Evolutionary conservation across 2,888 invertebrate genomes (phyloP), one percentile per base, ranked within the genome.

Genomic region (Saturnia japonica): DNA sequence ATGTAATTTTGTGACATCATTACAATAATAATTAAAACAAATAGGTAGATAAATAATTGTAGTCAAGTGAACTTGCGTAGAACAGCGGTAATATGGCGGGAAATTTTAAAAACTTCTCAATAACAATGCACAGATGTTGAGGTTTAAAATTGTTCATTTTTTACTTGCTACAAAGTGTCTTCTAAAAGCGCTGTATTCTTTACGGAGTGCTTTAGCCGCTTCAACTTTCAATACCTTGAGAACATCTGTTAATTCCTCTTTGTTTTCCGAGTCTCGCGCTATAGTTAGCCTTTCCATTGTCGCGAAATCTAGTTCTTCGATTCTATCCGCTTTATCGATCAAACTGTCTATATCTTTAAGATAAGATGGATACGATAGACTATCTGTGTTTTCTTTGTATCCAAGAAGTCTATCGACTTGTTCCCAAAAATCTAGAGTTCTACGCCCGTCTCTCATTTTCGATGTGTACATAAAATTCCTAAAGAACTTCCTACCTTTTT

Each of bases 401-500:
- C 79, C 84, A 9, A 93, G 79, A 69, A 92, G 79, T 79, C 82
- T 86, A 60, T 94, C 94, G 42, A 84, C 82, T 70, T 89, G 87
- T 74, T 94, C 94, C 88, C 90, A 93, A 76, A 94, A 88, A 76
- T 89, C 88, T 70, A 94, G 79, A 14, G 87, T 83, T 73, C 84
- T 83, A 40, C 88, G 86, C 19, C 93, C 94, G 73, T 88, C 85
- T 75, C 83, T 87, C 83, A 94, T 84, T 77, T 91, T 91, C 34
- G 90, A 87, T 4, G 92, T 88, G 75, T 82, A 88, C 92, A 94
- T 93, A 75, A 91, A 94, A 79, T 91, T 91, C 72, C 92, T 87
- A 72, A 94, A 94, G 25, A 94, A 77, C 73, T 87, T 87, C 71
- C 92, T 86, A 0, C 94, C 94, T 74, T 91, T 94, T 72, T 92